These are phyloP conservation scores for Drosophila testacea DNA, from an alignment of 2,888 invertebrate genomes.

Conservation along the genomic window DNA sequence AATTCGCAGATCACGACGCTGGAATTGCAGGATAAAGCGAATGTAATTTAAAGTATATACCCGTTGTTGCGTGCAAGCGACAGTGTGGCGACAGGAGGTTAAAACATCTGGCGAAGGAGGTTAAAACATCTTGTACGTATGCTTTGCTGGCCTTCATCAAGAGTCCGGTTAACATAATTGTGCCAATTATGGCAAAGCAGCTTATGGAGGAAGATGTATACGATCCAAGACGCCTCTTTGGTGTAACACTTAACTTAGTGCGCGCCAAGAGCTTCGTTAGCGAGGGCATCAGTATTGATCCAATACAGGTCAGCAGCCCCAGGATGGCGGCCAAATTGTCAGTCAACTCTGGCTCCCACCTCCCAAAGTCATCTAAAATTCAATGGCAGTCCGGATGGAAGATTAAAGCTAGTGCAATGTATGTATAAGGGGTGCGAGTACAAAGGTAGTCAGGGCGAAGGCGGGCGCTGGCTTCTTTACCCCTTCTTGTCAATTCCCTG, in stretches of 20 bases:
- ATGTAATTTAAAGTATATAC: slow-evolving; percentile 96
- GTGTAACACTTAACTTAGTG: slow-evolving; percentile 97
- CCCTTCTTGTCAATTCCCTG: slow-evolving; percentile 93
- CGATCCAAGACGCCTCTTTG: slow-evolving; percentile 95
- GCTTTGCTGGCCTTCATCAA: slow-evolving; percentile 97
- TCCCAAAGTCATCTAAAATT: slow-evolving; percentile 94
- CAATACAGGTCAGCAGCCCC: slow-evolving; percentile 91
- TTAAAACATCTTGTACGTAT: slow-evolving; percentile 93
- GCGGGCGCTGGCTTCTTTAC: slow-evolving; percentile 98
- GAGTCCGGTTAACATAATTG: slow-evolving; percentile 98
- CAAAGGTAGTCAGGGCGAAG: slow-evolving; percentile 95
- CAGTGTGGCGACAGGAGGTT: slow-evolving; percentile 93
- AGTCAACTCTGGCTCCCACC: slow-evolving; percentile 97
- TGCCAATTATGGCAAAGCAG: slow-evolving; percentile 97
- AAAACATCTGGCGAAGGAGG: slow-evolving; percentile 91
- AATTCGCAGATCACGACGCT: slow-evolving; percentile 93
- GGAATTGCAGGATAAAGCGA: slow-evolving; percentile 95
- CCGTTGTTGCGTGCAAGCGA: slow-evolving; percentile 98
- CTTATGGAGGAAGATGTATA: slow-evolving; percentile 90
- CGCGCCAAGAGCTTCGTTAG: slow-evolving; percentile 96
- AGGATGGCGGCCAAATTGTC: slow-evolving; percentile 98
- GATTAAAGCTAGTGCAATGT: slow-evolving; percentile 92
- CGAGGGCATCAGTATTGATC: slow-evolving; percentile 93
- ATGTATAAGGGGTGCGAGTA: slow-evolving; percentile 98
- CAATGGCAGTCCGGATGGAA: slow-evolving; percentile 90